These are phyloP conservation scores for Dryobates pubescens DNA, from an alignment of 2,797 vertebrate species.

Conservation along the genomic window DNA sequence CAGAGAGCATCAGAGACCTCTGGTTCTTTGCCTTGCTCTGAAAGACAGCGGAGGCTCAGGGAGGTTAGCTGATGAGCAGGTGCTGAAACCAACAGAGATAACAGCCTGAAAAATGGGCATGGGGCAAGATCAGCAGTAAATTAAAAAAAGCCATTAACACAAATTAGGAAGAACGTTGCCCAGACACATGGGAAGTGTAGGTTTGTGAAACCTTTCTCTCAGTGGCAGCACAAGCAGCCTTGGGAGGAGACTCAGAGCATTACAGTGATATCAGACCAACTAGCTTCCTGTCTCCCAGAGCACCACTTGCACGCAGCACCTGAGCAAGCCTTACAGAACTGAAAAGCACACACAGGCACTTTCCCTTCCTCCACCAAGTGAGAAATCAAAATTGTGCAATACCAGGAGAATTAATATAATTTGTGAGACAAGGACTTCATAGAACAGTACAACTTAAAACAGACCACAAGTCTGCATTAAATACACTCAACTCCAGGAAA, in stretches of 20 bases:
- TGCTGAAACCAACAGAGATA: slow-evolving; percentile 3
- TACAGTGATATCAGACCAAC: neutral
- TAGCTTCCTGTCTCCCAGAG: neutral
- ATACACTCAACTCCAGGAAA: neutral
- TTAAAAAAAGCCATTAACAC: neutral
- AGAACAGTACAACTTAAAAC: slow-evolving; percentile 19
- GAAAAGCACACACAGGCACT: neutral
- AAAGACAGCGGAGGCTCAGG: neutral
- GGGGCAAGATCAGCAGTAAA: neutral
- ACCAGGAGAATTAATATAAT: neutral
- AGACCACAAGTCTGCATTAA: slow-evolving; percentile 26
- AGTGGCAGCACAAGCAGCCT: neutral
- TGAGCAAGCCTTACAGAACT: neutral
- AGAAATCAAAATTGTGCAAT: neutral
- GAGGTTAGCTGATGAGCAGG: neutral
- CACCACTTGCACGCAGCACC: neutral
- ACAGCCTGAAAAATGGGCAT: neutral
- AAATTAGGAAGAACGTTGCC: neutral
- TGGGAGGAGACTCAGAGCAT: neutral
- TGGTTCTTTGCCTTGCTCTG: neutral
- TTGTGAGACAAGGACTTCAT: neutral
- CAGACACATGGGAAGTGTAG: neutral
- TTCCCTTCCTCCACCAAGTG: neutral
- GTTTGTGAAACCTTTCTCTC: neutral
- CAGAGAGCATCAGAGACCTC: neutral